These are phyloP conservation scores for Drosophila sucinea DNA, from an alignment of 1,140 invertebrate genomes.

Conservation along the genomic window DNA sequence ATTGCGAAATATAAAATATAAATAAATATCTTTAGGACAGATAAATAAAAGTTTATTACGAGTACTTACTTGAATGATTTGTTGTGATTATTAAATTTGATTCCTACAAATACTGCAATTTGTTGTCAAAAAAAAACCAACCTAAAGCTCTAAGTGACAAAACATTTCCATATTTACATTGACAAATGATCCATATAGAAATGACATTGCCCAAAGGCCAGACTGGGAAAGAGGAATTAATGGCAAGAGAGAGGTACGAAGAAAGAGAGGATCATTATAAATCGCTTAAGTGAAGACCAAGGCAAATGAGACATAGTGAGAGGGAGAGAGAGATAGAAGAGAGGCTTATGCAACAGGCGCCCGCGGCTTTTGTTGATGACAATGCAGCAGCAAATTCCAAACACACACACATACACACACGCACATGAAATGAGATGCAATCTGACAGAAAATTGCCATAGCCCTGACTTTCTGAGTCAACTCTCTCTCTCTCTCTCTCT, in stretches of 20 bases:
- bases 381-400: conserved; percentile 29
- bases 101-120: too few species aligned
- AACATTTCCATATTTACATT: background rate
- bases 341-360: conserved; percentile 9
- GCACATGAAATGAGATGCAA: conserved; percentile 25
- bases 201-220: conserved; percentile 3
- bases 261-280: conserved; percentile 1
- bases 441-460: conserved; percentile 18
- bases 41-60: too few species aligned
- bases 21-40: too few species aligned
- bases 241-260: background rate
- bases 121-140: too few species aligned
- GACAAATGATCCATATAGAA: conserved; percentile 9
- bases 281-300: conserved; percentile 12
- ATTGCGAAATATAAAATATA: too few species aligned
- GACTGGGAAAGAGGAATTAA: conserved; percentile 7
- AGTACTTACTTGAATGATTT: too few species aligned
- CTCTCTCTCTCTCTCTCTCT: background rate
- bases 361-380: conserved; percentile 41
- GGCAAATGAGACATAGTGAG: conserved; percentile 1
- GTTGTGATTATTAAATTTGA: too few species aligned
- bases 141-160: background rate
- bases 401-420: conserved; percentile 10
- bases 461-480: conserved; percentile 49
- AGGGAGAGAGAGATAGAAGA: background rate